These are phyloP conservation scores for Echinometra lucunter DNA, from an alignment of 53 echinoderm and acorn worm species.

Conservation along the genomic window DNA sequence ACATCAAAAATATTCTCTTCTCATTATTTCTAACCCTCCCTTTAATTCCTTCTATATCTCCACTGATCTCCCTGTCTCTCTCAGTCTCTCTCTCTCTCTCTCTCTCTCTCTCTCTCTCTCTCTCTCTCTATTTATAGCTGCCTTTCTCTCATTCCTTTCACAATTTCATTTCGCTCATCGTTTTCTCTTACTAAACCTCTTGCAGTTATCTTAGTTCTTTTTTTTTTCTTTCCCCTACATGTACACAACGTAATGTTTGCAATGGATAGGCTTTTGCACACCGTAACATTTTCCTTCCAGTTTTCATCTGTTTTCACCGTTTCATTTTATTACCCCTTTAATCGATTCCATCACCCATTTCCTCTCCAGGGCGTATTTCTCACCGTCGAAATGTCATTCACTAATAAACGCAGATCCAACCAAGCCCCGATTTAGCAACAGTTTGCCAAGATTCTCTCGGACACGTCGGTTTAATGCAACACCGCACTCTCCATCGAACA, in stretches of 20 bases:
- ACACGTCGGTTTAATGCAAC: neutral
- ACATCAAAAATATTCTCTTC: neutral
- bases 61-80: too few relatives aligned
- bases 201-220: too few relatives aligned
- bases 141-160: too few relatives aligned
- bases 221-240: too few relatives aligned
- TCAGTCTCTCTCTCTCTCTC: too few relatives aligned
- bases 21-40: neutral
- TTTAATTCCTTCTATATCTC: neutral
- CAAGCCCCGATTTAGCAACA: slow-evolving; percentile 56
- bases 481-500: neutral
- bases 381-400: slow-evolving; percentile 31
- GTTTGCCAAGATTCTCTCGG: slow-evolving; percentile 36
- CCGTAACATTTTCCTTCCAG: neutral
- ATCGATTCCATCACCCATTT: neutral
- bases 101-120: too few relatives aligned
- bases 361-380: slow-evolving; percentile 34
- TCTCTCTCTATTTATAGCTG: too few relatives aligned
- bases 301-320: neutral
- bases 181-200: too few relatives aligned
- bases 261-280: too few relatives aligned
- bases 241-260: too few relatives aligned
- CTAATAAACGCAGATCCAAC: neutral
- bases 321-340: slow-evolving; percentile 25
- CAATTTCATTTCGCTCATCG: too few relatives aligned